Evolutionary conservation across 2,797 vertebrate genomes (phyloP).

Genomic region (Yasuhikotakia modesta): DNA sequence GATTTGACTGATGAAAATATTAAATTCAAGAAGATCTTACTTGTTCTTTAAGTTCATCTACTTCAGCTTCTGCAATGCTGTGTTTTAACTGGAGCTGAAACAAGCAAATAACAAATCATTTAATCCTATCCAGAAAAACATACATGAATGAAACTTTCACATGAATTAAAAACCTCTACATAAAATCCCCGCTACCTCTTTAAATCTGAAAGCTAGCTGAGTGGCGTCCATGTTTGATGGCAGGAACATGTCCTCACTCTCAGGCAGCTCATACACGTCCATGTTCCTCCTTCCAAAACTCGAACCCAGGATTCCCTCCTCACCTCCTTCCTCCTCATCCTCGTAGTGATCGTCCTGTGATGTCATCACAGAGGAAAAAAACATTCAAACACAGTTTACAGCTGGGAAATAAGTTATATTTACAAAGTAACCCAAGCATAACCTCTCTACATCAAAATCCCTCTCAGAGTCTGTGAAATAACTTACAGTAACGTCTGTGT

Average conservation of each 20-base stretch:
- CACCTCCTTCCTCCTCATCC: constrained; percentile 76
- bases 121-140: neutral
- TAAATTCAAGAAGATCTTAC: constrained; percentile 64
- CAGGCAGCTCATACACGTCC: constrained; percentile 87
- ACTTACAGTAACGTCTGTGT: too few relatives aligned
- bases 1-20: neutral
- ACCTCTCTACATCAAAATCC: neutral
- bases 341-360: constrained; percentile 87
- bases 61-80: constrained; percentile 80
- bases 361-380: constrained; percentile 9
- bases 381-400: neutral
- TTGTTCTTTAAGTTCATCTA: constrained; percentile 84
- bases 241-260: constrained; percentile 82
- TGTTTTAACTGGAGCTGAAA: constrained; percentile 86
- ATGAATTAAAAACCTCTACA: neutral
- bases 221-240: constrained; percentile 85
- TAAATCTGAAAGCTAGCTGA: constrained; percentile 86
- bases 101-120: constrained; percentile 18
- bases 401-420: neutral
- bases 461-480: too few relatives aligned
- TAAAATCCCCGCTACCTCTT: constrained; percentile 81
- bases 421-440: neutral
- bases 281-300: constrained; percentile 79
- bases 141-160: neutral
- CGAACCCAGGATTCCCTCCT: constrained; percentile 81